Conservation (phyloP, 2,797 vertebrate genomes). For the Neoniphon sammara region DNA sequence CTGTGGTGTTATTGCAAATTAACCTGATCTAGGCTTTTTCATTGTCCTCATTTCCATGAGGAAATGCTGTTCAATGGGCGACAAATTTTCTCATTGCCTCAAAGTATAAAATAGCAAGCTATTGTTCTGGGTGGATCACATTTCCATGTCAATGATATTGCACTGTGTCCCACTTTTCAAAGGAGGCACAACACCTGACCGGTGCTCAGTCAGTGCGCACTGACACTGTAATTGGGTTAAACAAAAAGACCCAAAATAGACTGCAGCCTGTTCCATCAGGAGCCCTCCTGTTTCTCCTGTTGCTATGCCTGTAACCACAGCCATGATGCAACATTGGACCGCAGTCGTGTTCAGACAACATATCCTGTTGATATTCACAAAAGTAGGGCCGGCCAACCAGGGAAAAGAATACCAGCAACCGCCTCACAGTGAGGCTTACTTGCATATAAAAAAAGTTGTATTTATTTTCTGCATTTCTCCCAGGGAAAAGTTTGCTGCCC, state of each 20-base stretch:
- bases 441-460: slow-evolving; percentile 55
- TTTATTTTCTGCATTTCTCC: slow-evolving; percentile 40
- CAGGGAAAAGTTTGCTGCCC: slow-evolving; percentile 34
- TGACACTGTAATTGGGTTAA: slow-evolving; percentile 76
- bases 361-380: slow-evolving; percentile 50
- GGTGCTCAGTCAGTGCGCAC: slow-evolving; percentile 47
- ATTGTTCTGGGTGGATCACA: slow-evolving; percentile 46
- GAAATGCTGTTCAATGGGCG: slow-evolving; percentile 12
- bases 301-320: slow-evolving; percentile 55
- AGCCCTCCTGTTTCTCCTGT: slow-evolving; percentile 43
- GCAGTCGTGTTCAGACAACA: slow-evolving; percentile 62
- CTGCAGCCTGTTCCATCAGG: slow-evolving; percentile 54
- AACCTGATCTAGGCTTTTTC: slow-evolving; percentile 34
- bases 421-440: slow-evolving; percentile 20
- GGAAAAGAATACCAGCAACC: slow-evolving; percentile 45
- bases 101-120: slow-evolving; percentile 1
- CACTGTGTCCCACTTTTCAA: slow-evolving; percentile 65
- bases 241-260: slow-evolving; percentile 76
- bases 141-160: slow-evolving; percentile 38
- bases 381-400: slow-evolving; percentile 52
- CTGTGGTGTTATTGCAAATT: slow-evolving; percentile 35
- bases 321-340: slow-evolving; percentile 58
- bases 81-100: slow-evolving; percentile 37
- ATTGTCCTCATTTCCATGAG: not conserved
- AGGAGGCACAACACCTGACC: slow-evolving; percentile 56